phyloP scores from a whole-genome alignment of 2,113 vertebrate species.

The Podarcis raffonei region DNA sequence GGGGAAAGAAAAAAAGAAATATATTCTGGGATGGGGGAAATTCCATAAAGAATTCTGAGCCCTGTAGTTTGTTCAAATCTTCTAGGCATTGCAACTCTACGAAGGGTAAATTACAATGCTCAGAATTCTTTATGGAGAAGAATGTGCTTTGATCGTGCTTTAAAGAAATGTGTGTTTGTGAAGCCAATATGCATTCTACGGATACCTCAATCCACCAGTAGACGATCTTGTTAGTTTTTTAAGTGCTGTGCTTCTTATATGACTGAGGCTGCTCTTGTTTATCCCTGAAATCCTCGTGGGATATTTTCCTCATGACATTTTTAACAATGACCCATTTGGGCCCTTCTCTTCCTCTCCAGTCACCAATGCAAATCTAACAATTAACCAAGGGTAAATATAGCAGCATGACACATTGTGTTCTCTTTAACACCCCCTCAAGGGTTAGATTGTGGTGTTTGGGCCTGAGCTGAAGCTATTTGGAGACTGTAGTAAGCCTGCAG shows the following conservation, averaged over 20 bases:
- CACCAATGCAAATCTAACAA: neutral
- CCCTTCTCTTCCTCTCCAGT: neutral
- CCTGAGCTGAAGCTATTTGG: neutral
- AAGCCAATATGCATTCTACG: too few relatives aligned
- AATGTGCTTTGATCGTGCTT: too few relatives aligned
- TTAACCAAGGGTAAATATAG: constrained; percentile 4
- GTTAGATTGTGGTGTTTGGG: neutral
- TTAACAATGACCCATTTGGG: neutral
- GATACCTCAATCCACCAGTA: neutral
- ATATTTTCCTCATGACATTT: constrained; percentile 15
- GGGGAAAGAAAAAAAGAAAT: too few relatives aligned
- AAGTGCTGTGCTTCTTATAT: neutral
- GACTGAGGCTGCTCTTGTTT: neutral
- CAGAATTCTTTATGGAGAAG: too few relatives aligned
- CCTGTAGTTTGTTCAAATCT: too few relatives aligned
- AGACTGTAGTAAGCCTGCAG: neutral
- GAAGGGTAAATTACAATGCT: too few relatives aligned
- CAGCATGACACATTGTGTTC: neutral
- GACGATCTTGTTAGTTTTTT: neutral
- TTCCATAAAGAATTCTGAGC: too few relatives aligned
- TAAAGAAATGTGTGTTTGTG: too few relatives aligned
- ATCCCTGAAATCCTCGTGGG: neutral
- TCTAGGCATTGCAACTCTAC: too few relatives aligned
- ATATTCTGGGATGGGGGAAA: too few relatives aligned
- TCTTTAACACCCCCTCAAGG: neutral